Conservation (phyloP, 1,140 invertebrate genomes). For the Aphelenchoides avenae region DNA sequence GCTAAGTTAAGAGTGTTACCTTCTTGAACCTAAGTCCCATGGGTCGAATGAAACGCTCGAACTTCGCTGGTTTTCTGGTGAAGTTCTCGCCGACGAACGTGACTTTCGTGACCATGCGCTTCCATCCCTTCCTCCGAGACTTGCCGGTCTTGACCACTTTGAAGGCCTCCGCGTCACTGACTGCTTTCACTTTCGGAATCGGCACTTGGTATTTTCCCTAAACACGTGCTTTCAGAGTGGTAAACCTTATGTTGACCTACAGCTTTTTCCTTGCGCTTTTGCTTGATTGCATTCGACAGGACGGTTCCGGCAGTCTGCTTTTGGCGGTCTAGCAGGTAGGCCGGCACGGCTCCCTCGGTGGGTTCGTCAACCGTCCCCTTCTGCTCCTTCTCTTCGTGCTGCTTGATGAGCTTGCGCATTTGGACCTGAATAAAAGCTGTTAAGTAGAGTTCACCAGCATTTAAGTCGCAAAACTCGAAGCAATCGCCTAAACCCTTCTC, state of each 20-base stretch:
- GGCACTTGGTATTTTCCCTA: conserved; percentile 98
- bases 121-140: conserved; percentile 92
- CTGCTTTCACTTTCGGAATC: conserved; percentile 91
- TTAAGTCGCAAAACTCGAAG: conserved; percentile 79
- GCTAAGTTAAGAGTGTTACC: conserved; percentile 17
- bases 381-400: conserved; percentile 67
- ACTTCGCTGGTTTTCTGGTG: conserved; percentile 97
- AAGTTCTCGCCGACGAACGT: conserved; percentile 96
- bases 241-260: conserved; percentile 54
- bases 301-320: conserved; percentile 82
- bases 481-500: conserved; percentile 96
- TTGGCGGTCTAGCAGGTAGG: conserved; percentile 92
- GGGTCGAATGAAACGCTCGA: conserved; percentile 95
- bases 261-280: conserved; percentile 98
- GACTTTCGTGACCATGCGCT: conserved; percentile 95
- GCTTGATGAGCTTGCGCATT: conserved; percentile 60
- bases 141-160: conserved; percentile 91
- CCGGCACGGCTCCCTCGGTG: conserved; percentile 83
- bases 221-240: conserved; percentile 14
- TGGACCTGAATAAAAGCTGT: conserved; percentile 29
- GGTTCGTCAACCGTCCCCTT: conserved; percentile 76
- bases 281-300: conserved; percentile 98
- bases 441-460: conserved; percentile 56
- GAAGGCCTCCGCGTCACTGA: conserved; percentile 96
- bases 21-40: conserved; percentile 88